Base-by-base conservation (phyloP, 2,888 invertebrate species). In the Trilocha varians region DNA sequence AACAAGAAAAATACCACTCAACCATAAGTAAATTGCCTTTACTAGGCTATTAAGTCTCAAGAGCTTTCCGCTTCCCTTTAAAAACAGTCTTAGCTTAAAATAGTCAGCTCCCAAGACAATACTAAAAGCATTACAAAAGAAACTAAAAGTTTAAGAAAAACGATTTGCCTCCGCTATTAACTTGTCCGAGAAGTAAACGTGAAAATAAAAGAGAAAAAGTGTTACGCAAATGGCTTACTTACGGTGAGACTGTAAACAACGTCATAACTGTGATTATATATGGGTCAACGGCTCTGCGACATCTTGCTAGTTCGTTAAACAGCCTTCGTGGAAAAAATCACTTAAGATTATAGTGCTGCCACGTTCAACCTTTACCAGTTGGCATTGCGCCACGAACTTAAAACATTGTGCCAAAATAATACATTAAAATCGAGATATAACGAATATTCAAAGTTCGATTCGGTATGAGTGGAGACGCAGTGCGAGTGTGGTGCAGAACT, bases 401-500 rank as follows among this genome's bases (percentile, higher is more conserved):
- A 70, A 67, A 70, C 71, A 65, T 68, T 70, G 73, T 78, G 78
- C 79, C 78, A 79, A 78, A 78, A 79, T 78, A 82, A 79, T 73
- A 71, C 70, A 80, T 82, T 80, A 74, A 78, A 80, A 80, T 67
- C 61, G 57, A 53, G 61, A 62, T 65, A 64, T 72, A 75, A 74
- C 62, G 65, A 71, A 72, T 64, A 66, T 55, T 66, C 59, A 62
- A 65, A 73, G 63, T 78, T 76, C 55, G 65, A 68, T 64, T 48
- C 47, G 50, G 49, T 48, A 54, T 59, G 55, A 65, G 59, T 65
- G 56, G 59, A 57, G 60, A 61, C 57, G 58, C 49, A 61, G 52
- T 56, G 11, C 54, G 54, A 65, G 66, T 64, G 59, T 57, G 60
- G 65, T 53, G 60, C 59, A 53, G 61, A 42, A 53, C 57, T 59